Evolutionary conservation across 1,140 invertebrate species (phyloP).

Genomic region (Mya arenaria): DNA sequence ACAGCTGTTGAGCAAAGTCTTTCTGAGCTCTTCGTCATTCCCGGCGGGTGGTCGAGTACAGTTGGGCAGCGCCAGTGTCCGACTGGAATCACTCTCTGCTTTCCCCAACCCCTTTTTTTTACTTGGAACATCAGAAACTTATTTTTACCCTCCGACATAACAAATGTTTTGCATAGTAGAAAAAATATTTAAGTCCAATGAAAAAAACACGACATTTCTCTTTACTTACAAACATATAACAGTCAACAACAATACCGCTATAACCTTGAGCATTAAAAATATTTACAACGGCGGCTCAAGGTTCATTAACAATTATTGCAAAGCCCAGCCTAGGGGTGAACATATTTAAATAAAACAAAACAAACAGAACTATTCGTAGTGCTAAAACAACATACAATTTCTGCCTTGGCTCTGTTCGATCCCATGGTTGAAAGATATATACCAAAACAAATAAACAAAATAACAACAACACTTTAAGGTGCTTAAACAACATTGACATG

Average conservation of each 20-base stretch:
- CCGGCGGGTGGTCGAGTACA: constrained; percentile 73
- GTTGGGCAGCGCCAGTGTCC: constrained; percentile 90
- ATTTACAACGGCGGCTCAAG: constrained; percentile 5
- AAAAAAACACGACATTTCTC: no score
- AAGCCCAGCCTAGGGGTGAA: constrained; percentile 65
- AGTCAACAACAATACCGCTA: constrained; percentile 85
- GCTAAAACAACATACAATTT: no score
- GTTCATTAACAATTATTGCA: neutral
- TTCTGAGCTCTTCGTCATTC: constrained; percentile 77
- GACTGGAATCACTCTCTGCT: constrained; percentile 96
- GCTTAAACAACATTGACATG: no score
- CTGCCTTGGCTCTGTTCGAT: constrained; percentile 32
- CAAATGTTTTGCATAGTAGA: no score
- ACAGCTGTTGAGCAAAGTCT: constrained; percentile 81
- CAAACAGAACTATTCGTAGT: no score
- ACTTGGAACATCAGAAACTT: constrained; percentile 74
- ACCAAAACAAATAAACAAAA: constrained; percentile 15
- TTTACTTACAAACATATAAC: constrained; percentile 84
- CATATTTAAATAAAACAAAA: no score
- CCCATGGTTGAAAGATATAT: no score
- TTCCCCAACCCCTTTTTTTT: constrained; percentile 88
- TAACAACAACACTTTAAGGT: neutral
- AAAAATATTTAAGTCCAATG: no score
- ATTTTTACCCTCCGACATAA: constrained; percentile 55
- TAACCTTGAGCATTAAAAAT: neutral